Percentiles rank a stretch among this genome's conserved stretches.
These are phyloP conservation scores for Fringilla coelebs DNA, from an alignment of 2,797 vertebrate genomes.

Conservation along the genomic window DNA sequence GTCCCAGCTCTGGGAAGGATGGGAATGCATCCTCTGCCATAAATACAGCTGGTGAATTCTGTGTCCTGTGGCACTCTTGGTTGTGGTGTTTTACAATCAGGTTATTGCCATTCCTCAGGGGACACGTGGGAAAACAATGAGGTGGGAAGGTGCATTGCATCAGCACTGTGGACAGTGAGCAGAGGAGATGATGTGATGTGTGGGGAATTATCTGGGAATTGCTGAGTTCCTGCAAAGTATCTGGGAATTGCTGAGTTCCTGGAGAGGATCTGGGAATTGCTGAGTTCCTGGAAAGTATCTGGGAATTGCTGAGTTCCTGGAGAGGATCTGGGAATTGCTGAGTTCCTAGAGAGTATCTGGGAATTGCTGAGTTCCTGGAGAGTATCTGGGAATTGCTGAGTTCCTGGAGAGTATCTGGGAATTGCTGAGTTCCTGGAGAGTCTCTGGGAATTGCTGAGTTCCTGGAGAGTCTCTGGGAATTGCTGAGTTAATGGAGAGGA, in stretches of 20 bases:
- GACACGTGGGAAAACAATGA: accelerated
- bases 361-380: neutral
- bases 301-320: neutral
- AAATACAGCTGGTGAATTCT: neutral
- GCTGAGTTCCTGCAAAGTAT: neutral
- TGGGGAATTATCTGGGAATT: neutral
- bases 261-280: neutral
- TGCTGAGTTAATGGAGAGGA: neutral
- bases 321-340: neutral
- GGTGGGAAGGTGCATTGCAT: neutral
- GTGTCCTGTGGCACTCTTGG: neutral
- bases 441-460: neutral
- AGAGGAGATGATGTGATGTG: neutral
- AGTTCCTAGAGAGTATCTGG: neutral
- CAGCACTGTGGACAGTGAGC: neutral
- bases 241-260: neutral
- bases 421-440: neutral
- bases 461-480: too few species aligned
- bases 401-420: neutral
- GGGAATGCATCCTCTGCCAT: neutral
- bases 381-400: neutral
- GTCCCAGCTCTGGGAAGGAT: neutral
- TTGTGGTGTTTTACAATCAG: neutral
- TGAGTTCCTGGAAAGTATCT: neutral
- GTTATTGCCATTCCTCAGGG: neutral